A percentile compares a stretch with the other conserved stretches of the same genome.
Evolutionary conservation across 2,888 invertebrate species (phyloP).

Genomic region (Spialia ferax): DNA sequence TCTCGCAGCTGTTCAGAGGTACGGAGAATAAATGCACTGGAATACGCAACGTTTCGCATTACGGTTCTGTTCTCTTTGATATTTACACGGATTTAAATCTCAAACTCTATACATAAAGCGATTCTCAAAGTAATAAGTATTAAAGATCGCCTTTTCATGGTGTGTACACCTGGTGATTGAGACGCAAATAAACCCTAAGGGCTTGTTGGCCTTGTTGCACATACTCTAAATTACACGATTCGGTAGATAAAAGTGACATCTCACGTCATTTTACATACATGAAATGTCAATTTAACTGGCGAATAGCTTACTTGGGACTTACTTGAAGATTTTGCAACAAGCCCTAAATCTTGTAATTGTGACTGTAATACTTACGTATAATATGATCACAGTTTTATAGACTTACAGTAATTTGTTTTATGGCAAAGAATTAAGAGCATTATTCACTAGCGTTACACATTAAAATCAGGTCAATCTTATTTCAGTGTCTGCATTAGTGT

Average conservation of each 20-base stretch:
- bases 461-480: constrained; percentile 26
- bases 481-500: constrained; percentile 4
- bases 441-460: not conserved
- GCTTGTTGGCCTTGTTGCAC: too few species aligned
- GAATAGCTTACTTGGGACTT: too few species aligned
- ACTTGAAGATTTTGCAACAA: too few species aligned
- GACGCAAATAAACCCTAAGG: too few species aligned
- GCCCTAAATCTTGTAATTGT: not conserved
- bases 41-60: too few species aligned
- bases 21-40: not conserved
- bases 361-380: not conserved
- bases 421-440: not conserved
- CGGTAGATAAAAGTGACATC: too few species aligned
- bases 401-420: not conserved
- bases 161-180: not conserved
- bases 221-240: too few species aligned
- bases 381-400: not conserved
- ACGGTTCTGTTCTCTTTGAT: not conserved
- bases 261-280: too few species aligned
- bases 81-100: not conserved
- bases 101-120: too few species aligned
- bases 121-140: too few species aligned
- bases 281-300: too few species aligned
- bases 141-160: too few species aligned
- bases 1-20: constrained; percentile 18